These are phyloP conservation scores for Leptopilina boulardi DNA, from an alignment of 1,140 invertebrate species.

Conservation along the genomic window DNA sequence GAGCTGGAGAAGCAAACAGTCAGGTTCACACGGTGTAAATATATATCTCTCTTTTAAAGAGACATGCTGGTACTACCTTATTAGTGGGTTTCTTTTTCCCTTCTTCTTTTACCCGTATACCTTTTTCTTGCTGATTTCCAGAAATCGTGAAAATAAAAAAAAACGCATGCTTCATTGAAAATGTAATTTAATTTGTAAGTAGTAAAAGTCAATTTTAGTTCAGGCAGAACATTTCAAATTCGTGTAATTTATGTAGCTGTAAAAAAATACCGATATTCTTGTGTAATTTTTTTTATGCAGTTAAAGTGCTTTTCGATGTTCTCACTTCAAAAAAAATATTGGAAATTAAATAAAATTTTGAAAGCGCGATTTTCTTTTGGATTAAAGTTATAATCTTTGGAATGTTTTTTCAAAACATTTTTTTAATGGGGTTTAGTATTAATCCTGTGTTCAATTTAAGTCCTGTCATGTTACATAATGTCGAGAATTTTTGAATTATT, in stretches of 20 bases:
- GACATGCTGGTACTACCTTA: constrained; percentile 27
- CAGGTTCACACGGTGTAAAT: constrained; percentile 27
- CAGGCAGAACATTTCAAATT: no score
- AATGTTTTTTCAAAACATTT: background rate
- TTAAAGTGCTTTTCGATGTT: no score
- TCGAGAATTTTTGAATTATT: background rate
- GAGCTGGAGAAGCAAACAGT: constrained; percentile 23
- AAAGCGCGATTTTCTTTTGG: no score
- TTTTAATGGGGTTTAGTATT: background rate
- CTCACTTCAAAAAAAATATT: no score
- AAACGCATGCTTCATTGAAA: background rate
- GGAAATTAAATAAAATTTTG: no score
- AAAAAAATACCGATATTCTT: no score
- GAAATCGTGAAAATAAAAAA: background rate
- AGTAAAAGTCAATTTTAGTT: no score
- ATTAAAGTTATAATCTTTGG: no score
- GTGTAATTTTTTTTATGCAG: no score
- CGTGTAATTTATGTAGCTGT: no score
- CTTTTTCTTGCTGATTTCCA: background rate
- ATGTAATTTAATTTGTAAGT: no score
- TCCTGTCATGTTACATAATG: constrained; percentile 2
- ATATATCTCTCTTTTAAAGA: constrained; percentile 20
- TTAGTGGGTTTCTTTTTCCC: background rate
- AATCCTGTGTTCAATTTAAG: background rate
- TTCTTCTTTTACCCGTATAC: background rate